Percentiles rank a stretch among this genome's conserved stretches.
Conservation (phyloP, 1,140 invertebrate genomes). For the Diprion similis region DNA sequence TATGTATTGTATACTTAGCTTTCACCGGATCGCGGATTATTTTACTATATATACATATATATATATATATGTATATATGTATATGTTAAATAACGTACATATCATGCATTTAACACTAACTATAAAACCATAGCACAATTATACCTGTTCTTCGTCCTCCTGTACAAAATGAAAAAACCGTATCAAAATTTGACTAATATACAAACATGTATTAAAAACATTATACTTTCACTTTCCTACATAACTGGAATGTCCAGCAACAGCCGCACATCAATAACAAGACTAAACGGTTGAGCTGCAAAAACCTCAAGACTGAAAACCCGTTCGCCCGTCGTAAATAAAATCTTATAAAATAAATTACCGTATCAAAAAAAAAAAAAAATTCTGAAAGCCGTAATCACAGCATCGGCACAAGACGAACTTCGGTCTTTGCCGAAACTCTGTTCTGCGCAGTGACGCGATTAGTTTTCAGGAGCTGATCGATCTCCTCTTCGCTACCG, state of each 20-base stretch:
- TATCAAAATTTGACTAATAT: not conserved
- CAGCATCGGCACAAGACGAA: not conserved
- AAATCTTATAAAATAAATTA: too few species aligned
- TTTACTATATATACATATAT: too few species aligned
- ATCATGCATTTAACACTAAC: too few species aligned
- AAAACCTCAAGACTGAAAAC: too few species aligned
- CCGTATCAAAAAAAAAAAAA: not conserved
- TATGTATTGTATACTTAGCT: not conserved
- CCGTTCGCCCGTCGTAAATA: too few species aligned
- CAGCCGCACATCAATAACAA: too few species aligned
- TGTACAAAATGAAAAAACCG: slow-evolving; percentile 1
- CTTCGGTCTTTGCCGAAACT: not conserved
- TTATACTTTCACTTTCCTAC: too few species aligned
- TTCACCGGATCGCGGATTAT: not conserved
- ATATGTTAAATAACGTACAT: too few species aligned
- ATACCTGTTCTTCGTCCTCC: not conserved
- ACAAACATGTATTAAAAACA: too few species aligned
- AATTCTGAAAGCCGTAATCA: not conserved
- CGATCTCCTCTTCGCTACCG: not conserved
- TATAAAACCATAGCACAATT: not conserved
- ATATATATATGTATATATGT: not conserved
- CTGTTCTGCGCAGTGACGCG: not conserved
- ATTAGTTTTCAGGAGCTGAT: not conserved
- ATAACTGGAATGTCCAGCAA: too few species aligned
- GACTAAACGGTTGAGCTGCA: too few species aligned